Conservation (phyloP, 2,113 vertebrate species). For the Nicator chloris region DNA sequence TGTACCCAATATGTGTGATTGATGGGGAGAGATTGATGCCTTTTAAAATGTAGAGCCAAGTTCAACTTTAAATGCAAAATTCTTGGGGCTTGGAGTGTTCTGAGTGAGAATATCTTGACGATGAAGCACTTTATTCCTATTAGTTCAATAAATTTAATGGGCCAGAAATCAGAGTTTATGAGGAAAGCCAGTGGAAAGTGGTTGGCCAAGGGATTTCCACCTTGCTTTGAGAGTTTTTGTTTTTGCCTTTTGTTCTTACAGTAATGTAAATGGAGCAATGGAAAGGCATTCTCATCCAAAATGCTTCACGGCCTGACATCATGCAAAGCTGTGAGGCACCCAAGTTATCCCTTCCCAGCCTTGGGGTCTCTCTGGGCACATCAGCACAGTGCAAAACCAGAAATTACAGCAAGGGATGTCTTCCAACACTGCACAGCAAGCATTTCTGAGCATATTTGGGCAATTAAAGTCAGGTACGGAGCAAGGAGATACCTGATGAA, state of each 20-base stretch:
- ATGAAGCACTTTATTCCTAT: background rate
- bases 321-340: background rate
- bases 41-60: background rate
- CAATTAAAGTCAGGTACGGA: background rate
- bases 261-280: background rate
- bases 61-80: background rate
- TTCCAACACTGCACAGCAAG: background rate
- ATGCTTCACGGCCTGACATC: background rate
- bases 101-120: background rate
- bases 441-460: background rate
- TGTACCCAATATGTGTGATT: accelerated
- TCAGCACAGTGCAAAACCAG: background rate
- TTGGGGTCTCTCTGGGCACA: background rate
- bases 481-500: background rate
- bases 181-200: background rate
- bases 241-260: background rate
- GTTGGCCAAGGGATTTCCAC: background rate
- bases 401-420: background rate
- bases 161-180: background rate
- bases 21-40: background rate
- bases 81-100: background rate
- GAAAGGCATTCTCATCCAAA: background rate
- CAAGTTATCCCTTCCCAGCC: background rate
- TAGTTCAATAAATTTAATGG: background rate
- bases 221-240: background rate